phyloP scores from a whole-genome alignment of 1,140 invertebrate species.

The Zaprionus lachaisei region DNA sequence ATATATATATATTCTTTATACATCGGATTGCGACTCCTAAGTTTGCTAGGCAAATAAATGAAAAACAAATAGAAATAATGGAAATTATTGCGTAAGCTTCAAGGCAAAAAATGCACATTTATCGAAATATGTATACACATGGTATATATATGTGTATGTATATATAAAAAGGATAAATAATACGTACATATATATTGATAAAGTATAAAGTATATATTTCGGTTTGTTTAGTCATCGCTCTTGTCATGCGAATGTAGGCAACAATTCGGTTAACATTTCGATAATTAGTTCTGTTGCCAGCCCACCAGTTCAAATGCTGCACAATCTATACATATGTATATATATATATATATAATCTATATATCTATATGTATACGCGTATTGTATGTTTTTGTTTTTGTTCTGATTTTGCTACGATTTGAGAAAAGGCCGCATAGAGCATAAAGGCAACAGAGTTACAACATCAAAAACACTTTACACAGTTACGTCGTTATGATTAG shows the following conservation, averaged over 20 bases:
- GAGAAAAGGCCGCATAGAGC: constrained; percentile 79
- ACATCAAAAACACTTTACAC: constrained; percentile 74
- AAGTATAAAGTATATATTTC: constrained; percentile 44
- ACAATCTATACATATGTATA: constrained; percentile 50
- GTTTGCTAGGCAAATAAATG: constrained; percentile 7
- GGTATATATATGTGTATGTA: constrained; percentile 4
- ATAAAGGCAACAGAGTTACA: constrained; percentile 82
- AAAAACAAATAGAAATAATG: constrained; percentile 8
- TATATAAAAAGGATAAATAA: constrained; percentile 10
- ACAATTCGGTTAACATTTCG: constrained; percentile 57
- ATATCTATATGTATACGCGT: constrained; percentile 45
- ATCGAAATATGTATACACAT: constrained; percentile 9
- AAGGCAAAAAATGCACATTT: constrained; percentile 17
- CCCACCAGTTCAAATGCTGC: constrained; percentile 3
- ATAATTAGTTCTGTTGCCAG: constrained; percentile 35
- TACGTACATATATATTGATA: constrained; percentile 23
- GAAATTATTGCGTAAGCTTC: not conserved
- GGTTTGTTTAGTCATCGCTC: constrained; percentile 10
- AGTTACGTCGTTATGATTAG: constrained; percentile 37
- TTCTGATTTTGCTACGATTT: constrained; percentile 62
- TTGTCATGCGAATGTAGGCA: constrained; percentile 30
- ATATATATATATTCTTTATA: constrained; percentile 11
- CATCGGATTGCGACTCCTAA: constrained; percentile 18
- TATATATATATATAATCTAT: constrained; percentile 44
- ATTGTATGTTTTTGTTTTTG: constrained; percentile 34